Percentiles rank a stretch among this genome's conserved stretches.
Evolutionary conservation across 2,888 invertebrate genomes (phyloP).

Genomic region (Cerastis rubricosa): DNA sequence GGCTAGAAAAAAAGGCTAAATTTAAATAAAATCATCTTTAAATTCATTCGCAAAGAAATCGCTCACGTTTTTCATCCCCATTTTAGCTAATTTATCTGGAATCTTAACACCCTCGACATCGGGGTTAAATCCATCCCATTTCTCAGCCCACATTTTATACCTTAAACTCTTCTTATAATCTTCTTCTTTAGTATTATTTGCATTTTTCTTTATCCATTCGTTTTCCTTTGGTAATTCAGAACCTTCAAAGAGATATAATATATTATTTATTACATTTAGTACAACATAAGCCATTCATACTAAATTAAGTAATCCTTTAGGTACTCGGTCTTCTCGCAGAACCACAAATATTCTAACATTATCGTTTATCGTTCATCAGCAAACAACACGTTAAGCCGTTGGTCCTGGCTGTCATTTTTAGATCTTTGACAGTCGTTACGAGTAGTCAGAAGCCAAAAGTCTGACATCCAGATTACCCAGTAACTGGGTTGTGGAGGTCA

Average conservation of each 20-base stretch:
- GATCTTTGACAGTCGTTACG: too few species aligned
- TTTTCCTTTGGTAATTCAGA: not conserved
- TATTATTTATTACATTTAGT: too few species aligned
- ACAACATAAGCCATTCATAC: too few species aligned
- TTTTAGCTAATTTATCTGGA: not conserved
- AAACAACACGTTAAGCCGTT: too few species aligned
- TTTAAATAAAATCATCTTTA: not conserved
- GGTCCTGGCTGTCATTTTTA: too few species aligned
- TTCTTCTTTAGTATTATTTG: not conserved
- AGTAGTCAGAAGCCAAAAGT: too few species aligned
- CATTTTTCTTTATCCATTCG: not conserved
- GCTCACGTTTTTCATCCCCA: constrained; percentile 19
- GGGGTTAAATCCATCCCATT: constrained; percentile 29
- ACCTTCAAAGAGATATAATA: not conserved
- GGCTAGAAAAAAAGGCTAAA: not conserved
- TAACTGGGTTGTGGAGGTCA: too few species aligned
- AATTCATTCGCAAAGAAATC: constrained; percentile 25
- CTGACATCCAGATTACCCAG: too few species aligned
- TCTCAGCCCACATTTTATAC: constrained; percentile 28
- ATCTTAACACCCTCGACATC: constrained; percentile 19
- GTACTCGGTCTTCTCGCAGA: too few species aligned
- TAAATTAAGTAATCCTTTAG: too few species aligned
- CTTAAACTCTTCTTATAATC: constrained; percentile 31
- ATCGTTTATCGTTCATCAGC: too few species aligned
- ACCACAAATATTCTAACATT: too few species aligned